Evolutionary conservation across 2,888 invertebrate species (phyloP).

Genomic region (Orthosia cruda): DNA sequence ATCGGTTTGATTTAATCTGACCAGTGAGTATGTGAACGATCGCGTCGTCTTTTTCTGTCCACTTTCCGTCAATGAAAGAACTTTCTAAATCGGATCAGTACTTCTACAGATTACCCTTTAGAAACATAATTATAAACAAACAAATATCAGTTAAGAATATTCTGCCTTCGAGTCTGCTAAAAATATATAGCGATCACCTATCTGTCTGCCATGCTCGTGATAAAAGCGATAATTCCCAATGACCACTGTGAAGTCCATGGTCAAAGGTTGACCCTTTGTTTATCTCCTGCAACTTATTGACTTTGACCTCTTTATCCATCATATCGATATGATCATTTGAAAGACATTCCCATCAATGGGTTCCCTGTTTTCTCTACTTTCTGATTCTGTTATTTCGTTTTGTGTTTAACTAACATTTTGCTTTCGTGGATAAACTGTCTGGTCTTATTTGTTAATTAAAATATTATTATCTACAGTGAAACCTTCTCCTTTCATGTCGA

Average conservation of each 20-base stretch:
- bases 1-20: too few species aligned
- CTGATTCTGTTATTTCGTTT: background rate
- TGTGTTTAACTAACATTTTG: background rate
- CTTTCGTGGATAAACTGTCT: background rate
- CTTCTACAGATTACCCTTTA: too few species aligned
- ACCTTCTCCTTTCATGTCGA: background rate
- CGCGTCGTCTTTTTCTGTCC: too few species aligned
- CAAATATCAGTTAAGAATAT: too few species aligned
- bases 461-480: background rate
- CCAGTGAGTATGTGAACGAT: too few species aligned
- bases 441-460: background rate
- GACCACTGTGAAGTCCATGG: constrained; percentile 12
- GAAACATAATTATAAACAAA: too few species aligned
- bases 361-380: constrained; percentile 5
- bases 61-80: too few species aligned
- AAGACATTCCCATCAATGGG: background rate
- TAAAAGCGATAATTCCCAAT: constrained; percentile 13
- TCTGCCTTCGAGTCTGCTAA: background rate
- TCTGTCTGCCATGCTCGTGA: constrained; percentile 6
- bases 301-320: constrained; percentile 9
- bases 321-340: background rate
- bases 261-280: constrained; percentile 9
- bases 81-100: too few species aligned
- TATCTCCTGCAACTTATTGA: constrained; percentile 8
- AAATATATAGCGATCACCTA: background rate